Conservation (phyloP, 2,888 invertebrate genomes). For the Sussaba pulchella region DNA sequence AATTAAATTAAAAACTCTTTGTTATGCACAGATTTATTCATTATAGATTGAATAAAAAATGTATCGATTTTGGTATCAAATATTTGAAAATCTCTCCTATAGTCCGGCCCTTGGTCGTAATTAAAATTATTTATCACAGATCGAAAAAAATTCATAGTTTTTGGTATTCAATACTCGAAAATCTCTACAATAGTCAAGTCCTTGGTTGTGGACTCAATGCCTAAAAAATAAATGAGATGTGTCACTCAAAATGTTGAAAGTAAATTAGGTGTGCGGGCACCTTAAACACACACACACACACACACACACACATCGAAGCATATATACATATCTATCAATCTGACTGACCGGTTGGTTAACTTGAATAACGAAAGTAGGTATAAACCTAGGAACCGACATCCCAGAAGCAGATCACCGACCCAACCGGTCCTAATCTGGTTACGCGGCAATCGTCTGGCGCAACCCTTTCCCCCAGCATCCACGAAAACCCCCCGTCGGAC, state of each 20-base stretch:
- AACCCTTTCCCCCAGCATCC: constrained; percentile 48
- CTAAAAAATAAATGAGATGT: constrained; percentile 78
- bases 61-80: too few relatives aligned
- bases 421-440: constrained; percentile 77
- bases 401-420: constrained; percentile 67
- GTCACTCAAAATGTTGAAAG: constrained; percentile 79
- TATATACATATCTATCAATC: constrained; percentile 27
- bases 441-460: constrained; percentile 72
- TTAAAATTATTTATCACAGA: too few relatives aligned
- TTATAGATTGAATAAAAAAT: too few relatives aligned
- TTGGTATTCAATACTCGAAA: too few relatives aligned
- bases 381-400: constrained; percentile 16
- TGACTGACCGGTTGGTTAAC: constrained; percentile 10
- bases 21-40: too few relatives aligned
- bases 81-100: too few relatives aligned
- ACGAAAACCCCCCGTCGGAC: constrained; percentile 51
- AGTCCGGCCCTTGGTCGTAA: too few relatives aligned
- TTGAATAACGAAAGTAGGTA: constrained; percentile 13
- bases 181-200: neutral
- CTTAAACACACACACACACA: constrained; percentile 67
- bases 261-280: constrained; percentile 75
- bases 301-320: neutral
- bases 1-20: too few relatives aligned
- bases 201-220: constrained; percentile 61
- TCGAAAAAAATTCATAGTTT: too few relatives aligned